Percentiles rank a stretch among this genome's conserved stretches.
Conservation (phyloP, 2,113 vertebrate genomes). For the rabbit (Oryctolagus cuniculus) region DNA sequence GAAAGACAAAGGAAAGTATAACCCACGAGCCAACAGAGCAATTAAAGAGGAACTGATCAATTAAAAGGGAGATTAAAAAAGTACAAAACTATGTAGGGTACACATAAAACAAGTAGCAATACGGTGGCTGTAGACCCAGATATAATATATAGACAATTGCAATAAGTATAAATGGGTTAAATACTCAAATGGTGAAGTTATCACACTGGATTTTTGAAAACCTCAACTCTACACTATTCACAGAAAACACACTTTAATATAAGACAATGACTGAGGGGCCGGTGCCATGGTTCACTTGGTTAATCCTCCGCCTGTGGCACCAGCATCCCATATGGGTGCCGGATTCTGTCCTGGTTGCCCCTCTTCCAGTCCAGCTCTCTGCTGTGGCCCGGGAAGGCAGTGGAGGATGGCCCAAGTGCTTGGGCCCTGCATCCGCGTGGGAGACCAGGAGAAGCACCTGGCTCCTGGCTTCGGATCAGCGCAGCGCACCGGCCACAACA, state of each 20-base stretch:
- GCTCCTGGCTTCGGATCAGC: no score
- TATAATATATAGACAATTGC: background rate
- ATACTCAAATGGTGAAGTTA: background rate
- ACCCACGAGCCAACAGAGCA: background rate
- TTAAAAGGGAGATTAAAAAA: background rate
- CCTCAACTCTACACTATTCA: no score
- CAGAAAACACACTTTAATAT: background rate
- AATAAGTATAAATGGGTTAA: background rate
- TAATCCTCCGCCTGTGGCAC: no score
- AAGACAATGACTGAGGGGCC: background rate
- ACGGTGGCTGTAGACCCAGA: background rate
- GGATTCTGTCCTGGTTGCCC: no score
- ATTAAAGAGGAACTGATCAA: background rate
- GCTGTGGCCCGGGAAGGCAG: no score
- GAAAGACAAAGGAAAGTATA: background rate
- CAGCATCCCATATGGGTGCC: no score
- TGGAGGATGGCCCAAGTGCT: no score
- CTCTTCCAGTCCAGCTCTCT: no score
- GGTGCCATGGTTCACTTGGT: no score
- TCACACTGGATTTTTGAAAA: background rate
- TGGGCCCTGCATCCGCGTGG: no score
- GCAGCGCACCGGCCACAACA: accelerated
- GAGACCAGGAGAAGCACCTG: no score
- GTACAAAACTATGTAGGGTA: background rate
- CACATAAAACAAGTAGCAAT: background rate